Evolutionary conservation across 2,113 vertebrate genomes (phyloP).

Genomic region (Chaetura pelagica): DNA sequence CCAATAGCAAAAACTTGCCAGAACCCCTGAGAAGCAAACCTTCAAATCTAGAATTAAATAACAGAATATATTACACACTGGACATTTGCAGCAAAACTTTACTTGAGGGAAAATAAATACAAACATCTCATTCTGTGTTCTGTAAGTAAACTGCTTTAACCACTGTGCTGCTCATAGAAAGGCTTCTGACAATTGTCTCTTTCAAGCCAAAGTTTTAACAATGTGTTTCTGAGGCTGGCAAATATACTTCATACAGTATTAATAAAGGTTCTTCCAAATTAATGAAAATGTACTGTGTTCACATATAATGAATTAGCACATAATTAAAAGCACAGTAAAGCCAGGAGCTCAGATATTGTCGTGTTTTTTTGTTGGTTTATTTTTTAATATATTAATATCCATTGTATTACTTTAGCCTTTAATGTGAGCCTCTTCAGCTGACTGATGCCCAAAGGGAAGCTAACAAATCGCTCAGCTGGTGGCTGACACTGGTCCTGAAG

Average conservation of each 20-base stretch:
- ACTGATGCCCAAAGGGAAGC: slow-evolving; percentile 80
- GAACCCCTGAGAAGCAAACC: slow-evolving; percentile 53
- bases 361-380: neutral
- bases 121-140: slow-evolving; percentile 47
- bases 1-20: slow-evolving; percentile 62
- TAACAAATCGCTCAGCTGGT: slow-evolving; percentile 86
- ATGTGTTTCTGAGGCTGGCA: slow-evolving; percentile 41
- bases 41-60: slow-evolving; percentile 66
- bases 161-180: slow-evolving; percentile 55
- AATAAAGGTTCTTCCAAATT: slow-evolving; percentile 68
- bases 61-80: slow-evolving; percentile 52
- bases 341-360: slow-evolving; percentile 73
- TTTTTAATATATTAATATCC: slow-evolving; percentile 75
- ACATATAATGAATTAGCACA: slow-evolving; percentile 72
- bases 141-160: slow-evolving; percentile 56
- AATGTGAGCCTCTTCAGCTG: slow-evolving; percentile 81
- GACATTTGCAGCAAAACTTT: slow-evolving; percentile 66
- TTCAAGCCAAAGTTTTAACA: slow-evolving; percentile 61
- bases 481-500: slow-evolving; percentile 84
- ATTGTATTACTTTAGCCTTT: slow-evolving; percentile 80
- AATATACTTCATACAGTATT: slow-evolving; percentile 61
- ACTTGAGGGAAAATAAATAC: slow-evolving; percentile 51
- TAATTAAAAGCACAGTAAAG: slow-evolving; percentile 76
- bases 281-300: slow-evolving; percentile 72
- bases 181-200: slow-evolving; percentile 55